Evolutionary conservation across 2,888 invertebrate genomes (phyloP).

Genomic region (Cephus pygmeus): DNA sequence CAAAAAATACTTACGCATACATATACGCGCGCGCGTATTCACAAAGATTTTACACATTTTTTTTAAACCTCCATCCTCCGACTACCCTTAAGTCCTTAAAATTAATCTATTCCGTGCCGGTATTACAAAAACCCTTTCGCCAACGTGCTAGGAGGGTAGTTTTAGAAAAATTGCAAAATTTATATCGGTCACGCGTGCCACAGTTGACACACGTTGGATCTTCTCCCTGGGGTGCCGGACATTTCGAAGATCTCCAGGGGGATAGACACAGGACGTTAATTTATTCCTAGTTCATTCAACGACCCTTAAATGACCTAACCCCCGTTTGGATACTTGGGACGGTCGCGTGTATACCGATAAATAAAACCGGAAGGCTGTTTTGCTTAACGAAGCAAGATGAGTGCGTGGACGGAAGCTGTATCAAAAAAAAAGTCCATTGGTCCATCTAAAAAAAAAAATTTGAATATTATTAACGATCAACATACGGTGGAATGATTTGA

Average conservation of each 20-base stretch:
- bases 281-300: constrained; percentile 32
- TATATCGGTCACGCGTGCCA: constrained; percentile 54
- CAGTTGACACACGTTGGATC: constrained; percentile 41
- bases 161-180: constrained; percentile 54
- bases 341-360: constrained; percentile 1
- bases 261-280: constrained; percentile 26
- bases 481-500: no score
- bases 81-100: background rate
- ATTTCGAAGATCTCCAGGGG: constrained; percentile 10
- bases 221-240: constrained; percentile 48
- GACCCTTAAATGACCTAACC: constrained; percentile 30
- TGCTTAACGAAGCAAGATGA: constrained; percentile 4
- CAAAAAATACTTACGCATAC: background rate
- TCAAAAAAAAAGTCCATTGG: background rate
- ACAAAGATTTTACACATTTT: background rate
- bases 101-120: background rate
- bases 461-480: background rate
- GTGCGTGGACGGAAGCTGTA: background rate
- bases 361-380: background rate
- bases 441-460: background rate
- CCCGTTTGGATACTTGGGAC: constrained; percentile 21
- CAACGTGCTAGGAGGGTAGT: constrained; percentile 27
- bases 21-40: background rate
- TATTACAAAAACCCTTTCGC: background rate
- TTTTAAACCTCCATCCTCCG: background rate